Evolutionary conservation across 2,888 invertebrate genomes (phyloP).

Genomic region (Lepidocyrtinus sp.): DNA sequence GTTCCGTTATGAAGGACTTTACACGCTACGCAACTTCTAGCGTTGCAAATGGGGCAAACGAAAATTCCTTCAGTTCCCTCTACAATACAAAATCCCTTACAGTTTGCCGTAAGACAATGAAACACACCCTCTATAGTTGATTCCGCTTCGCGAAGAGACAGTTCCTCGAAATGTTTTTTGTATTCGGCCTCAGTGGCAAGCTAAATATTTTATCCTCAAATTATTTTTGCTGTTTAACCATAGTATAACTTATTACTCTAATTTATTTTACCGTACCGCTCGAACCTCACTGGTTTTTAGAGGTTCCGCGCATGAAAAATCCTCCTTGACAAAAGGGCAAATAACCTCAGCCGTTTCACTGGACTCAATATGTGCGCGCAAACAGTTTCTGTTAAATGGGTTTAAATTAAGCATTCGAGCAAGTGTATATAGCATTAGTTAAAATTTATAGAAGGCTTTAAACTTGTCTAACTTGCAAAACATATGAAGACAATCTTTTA

Average conservation of each 20-base stretch:
- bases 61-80: slow-evolving; percentile 6
- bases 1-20: slow-evolving; percentile 23
- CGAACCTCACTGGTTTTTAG: slow-evolving; percentile 23
- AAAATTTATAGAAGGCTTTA: background rate
- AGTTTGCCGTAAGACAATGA: slow-evolving; percentile 35
- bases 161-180: slow-evolving; percentile 28
- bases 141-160: slow-evolving; percentile 35
- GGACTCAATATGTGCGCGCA: background rate
- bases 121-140: background rate
- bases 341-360: slow-evolving; percentile 24
- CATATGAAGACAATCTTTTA: slow-evolving; percentile 39
- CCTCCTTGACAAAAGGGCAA: slow-evolving; percentile 24
- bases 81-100: slow-evolving; percentile 12
- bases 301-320: slow-evolving; percentile 11
- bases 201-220: background rate
- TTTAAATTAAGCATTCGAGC: background rate
- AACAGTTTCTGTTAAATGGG: slow-evolving; percentile 7
- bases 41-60: slow-evolving; percentile 26
- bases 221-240: background rate
- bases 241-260: background rate
- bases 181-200: slow-evolving; percentile 13
- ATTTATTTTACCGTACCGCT: background rate
- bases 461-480: slow-evolving; percentile 42
- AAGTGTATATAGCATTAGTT: background rate
- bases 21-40: slow-evolving; percentile 28